Conservation (phyloP, 2,797 vertebrate species). For the Rhincodon typus region DNA sequence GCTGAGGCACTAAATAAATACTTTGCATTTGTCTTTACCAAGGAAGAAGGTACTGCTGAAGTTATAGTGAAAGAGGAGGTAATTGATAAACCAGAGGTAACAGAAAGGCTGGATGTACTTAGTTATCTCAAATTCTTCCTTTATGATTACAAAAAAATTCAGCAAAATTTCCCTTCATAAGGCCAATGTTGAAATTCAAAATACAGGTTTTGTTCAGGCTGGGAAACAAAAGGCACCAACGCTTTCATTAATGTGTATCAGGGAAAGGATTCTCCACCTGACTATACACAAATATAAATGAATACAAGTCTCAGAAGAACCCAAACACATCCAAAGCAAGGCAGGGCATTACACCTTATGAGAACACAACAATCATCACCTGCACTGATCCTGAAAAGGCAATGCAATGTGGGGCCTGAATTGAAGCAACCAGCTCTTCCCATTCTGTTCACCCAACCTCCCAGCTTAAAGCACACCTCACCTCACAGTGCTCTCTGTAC, state of each 20-base stretch:
- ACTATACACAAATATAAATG: background rate
- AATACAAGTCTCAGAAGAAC: background rate
- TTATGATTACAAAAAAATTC: background rate
- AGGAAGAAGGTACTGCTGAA: background rate
- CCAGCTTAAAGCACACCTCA: slow-evolving; percentile 45
- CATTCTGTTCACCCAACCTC: background rate
- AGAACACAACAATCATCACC: background rate
- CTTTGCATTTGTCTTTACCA: background rate
- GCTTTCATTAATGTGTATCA: background rate
- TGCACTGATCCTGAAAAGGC: background rate
- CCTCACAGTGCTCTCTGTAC: slow-evolving; percentile 94
- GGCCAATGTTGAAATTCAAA: background rate
- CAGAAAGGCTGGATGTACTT: background rate
- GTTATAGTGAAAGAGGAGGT: background rate
- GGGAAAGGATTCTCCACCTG: background rate
- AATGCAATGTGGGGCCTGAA: background rate
- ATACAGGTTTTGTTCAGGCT: background rate
- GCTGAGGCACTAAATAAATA: background rate
- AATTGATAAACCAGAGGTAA: background rate
- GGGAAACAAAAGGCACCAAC: background rate
- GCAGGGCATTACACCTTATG: background rate
- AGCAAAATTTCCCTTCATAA: background rate
- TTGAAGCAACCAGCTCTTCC: background rate
- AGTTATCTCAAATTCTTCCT: background rate
- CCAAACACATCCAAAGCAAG: background rate